Conservation (phyloP, 2,888 invertebrate species). For the Agonum fuliginosum region DNA sequence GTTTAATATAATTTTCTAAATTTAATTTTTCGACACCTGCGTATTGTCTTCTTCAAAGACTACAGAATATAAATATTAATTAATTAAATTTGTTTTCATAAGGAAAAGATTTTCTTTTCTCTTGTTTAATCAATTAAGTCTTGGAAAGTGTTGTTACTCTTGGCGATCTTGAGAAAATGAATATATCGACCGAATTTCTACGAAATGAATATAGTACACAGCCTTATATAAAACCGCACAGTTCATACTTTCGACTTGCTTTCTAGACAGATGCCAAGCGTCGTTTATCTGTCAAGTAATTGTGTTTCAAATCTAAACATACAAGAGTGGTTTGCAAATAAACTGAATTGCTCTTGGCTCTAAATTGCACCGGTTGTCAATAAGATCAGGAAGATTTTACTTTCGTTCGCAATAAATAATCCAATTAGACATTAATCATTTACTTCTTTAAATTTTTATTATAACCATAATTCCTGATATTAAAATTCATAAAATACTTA, state of each 20-base stretch:
- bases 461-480: too few relatives aligned
- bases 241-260: conserved; percentile 50
- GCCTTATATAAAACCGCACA: conserved; percentile 35
- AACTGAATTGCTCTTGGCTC: conserved; percentile 33
- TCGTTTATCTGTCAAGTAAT: conserved; percentile 34
- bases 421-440: too few relatives aligned
- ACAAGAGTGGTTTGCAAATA: conserved; percentile 36
- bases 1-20: too few relatives aligned
- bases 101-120: background rate
- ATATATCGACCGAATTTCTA: conserved; percentile 43
- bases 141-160: background rate
- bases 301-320: conserved; percentile 45
- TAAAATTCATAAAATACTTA: too few relatives aligned
- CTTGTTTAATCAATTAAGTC: background rate
- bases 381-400: too few relatives aligned
- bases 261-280: conserved; percentile 55
- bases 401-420: too few relatives aligned
- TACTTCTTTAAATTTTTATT: too few relatives aligned
- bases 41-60: too few relatives aligned
- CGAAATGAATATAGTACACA: conserved; percentile 35
- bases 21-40: too few relatives aligned
- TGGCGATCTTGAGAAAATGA: conserved; percentile 32
- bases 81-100: background rate
- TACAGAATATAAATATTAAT: too few relatives aligned
- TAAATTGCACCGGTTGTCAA: too few relatives aligned